These are phyloP conservation scores for Eupeodes latifasciatus DNA, from an alignment of 2,888 invertebrate genomes.

Conservation along the genomic window DNA sequence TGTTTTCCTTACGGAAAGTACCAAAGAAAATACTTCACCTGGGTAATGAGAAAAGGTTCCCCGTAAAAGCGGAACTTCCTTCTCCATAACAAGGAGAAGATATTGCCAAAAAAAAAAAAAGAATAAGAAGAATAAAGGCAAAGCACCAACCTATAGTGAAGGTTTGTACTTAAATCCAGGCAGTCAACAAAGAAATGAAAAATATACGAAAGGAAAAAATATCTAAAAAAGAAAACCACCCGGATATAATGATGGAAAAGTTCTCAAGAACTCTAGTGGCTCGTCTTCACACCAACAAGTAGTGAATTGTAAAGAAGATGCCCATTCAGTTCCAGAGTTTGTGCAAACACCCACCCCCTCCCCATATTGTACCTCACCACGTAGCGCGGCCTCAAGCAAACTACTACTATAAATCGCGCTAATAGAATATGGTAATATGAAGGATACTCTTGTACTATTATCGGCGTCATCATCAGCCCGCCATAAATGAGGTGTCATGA, in stretches of 20 bases:
- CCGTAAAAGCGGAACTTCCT: slow-evolving; percentile 36
- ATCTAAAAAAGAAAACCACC: slow-evolving; percentile 27
- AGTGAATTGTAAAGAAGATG: slow-evolving; percentile 53
- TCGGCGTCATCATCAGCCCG: slow-evolving; percentile 69
- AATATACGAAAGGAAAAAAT: slow-evolving; percentile 13
- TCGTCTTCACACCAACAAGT: slow-evolving; percentile 60
- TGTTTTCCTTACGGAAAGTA: slow-evolving; percentile 56
- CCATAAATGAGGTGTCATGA: slow-evolving; percentile 74
- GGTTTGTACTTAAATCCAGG: slow-evolving; percentile 48
- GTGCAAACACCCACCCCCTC: slow-evolving; percentile 9
- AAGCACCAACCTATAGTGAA: slow-evolving; percentile 22
- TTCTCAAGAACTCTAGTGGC: slow-evolving; percentile 59
- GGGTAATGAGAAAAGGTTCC: slow-evolving; percentile 39
- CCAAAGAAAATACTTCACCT: slow-evolving; percentile 69
- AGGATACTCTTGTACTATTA: slow-evolving; percentile 66
- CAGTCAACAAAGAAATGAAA: slow-evolving; percentile 49
- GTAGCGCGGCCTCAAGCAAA: not conserved
- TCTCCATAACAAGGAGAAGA: slow-evolving; percentile 24
- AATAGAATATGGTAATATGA: slow-evolving; percentile 76
- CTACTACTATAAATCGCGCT: slow-evolving; percentile 66
- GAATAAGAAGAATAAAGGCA: slow-evolving; percentile 1
- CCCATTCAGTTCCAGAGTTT: slow-evolving; percentile 53
- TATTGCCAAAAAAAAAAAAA: slow-evolving; percentile 21
- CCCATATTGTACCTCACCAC: not conserved
- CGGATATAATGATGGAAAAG: slow-evolving; percentile 64